Evolutionary conservation across 1,140 invertebrate species (phyloP).

Genomic region (Neoseiulus cucumeris): DNA sequence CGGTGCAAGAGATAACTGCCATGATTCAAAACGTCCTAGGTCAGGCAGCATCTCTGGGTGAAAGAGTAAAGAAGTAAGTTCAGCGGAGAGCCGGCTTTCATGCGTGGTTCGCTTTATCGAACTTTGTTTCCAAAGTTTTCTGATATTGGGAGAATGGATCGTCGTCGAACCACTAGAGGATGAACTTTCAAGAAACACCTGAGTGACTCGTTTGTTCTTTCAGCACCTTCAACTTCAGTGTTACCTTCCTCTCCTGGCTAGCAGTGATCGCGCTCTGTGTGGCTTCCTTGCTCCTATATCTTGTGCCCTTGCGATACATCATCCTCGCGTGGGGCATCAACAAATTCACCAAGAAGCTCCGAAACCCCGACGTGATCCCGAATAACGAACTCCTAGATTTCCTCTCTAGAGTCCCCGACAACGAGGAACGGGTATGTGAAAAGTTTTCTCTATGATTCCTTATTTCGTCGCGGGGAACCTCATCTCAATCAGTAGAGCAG

Average conservation of each 20-base stretch:
- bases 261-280: constrained; percentile 41
- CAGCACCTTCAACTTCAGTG: constrained; percentile 88
- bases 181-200: too few species aligned
- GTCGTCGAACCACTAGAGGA: too few species aligned
- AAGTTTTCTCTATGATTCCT: too few species aligned
- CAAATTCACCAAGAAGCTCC: constrained; percentile 82
- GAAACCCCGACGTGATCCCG: constrained; percentile 77
- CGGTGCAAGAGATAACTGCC: constrained; percentile 84
- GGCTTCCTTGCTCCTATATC: constrained; percentile 52
- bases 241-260: constrained; percentile 83
- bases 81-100: too few species aligned
- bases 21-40: constrained; percentile 76
- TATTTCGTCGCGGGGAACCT: too few species aligned
- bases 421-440: constrained; percentile 51
- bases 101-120: too few species aligned
- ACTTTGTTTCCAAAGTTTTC: too few species aligned
- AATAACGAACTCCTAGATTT: constrained; percentile 95
- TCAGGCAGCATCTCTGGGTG: constrained; percentile 68
- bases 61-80: constrained; percentile 75
- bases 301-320: constrained; percentile 71
- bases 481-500: too few species aligned
- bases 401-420: constrained; percentile 80
- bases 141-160: too few species aligned
- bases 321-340: constrained; percentile 91
- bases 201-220: constrained; percentile 25